phyloP scores from a whole-genome alignment of 2,888 invertebrate species.

The Synanthedon myopaeformis region DNA sequence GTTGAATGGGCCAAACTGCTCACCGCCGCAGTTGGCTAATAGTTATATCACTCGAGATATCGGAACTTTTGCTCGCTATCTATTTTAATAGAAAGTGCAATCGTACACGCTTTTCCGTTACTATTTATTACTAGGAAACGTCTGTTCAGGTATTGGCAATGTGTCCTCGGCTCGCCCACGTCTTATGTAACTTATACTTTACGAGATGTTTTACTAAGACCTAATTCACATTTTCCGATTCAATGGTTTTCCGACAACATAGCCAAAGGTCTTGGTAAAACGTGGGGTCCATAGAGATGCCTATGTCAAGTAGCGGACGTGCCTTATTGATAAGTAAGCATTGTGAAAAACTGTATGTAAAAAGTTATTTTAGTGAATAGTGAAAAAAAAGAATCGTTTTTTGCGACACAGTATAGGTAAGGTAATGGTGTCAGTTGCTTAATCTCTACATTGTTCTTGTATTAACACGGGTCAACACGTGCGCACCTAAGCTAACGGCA shows the following conservation, averaged over 20 bases:
- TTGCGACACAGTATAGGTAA: too few relatives aligned
- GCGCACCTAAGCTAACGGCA: conserved; percentile 2
- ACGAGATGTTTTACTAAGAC: too few relatives aligned
- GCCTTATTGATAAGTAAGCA: too few relatives aligned
- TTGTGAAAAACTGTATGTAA: too few relatives aligned
- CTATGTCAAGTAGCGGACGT: too few relatives aligned
- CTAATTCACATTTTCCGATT: too few relatives aligned
- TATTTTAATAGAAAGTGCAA: conserved; percentile 56
- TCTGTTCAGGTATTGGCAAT: neutral
- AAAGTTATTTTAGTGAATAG: too few relatives aligned
- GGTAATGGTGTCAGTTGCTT: conserved; percentile 5
- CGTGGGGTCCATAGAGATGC: too few relatives aligned
- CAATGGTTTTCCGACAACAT: too few relatives aligned
- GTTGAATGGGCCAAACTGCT: neutral
- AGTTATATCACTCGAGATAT: conserved; percentile 58
- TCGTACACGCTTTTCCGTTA: conserved; percentile 50
- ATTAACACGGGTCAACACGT: conserved; percentile 10
- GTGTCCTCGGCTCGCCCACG: neutral
- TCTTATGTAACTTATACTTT: neutral
- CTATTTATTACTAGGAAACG: conserved; percentile 41
- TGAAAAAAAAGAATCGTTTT: too few relatives aligned
- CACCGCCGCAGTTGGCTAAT: conserved; percentile 10
- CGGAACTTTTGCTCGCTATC: conserved; percentile 49
- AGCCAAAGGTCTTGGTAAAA: too few relatives aligned
- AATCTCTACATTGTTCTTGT: conserved; percentile 11